phyloP scores from a whole-genome alignment of 1,140 invertebrate genomes.

The Drosophila tsacasi region DNA sequence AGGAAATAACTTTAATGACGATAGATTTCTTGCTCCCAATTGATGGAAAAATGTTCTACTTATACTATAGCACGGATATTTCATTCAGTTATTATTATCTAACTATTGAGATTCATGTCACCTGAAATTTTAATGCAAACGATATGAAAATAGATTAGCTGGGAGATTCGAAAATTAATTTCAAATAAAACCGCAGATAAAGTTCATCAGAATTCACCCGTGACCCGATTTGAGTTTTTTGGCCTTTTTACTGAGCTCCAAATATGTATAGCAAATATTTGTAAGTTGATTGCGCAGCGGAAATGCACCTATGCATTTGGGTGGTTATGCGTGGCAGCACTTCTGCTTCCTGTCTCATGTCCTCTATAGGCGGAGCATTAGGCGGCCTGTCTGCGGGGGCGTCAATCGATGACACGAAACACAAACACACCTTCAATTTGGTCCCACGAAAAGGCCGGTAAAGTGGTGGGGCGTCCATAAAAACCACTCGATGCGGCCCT shows the following conservation, averaged over 20 bases:
- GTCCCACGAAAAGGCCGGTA: conserved; percentile 3
- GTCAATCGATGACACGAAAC: conserved; percentile 39
- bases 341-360: conserved; percentile 39
- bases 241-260: conserved; percentile 3
- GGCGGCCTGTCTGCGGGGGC: background rate
- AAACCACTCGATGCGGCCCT: conserved; percentile 27
- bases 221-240: conserved; percentile 14
- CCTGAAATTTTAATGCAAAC: conserved; percentile 5
- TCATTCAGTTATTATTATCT: background rate
- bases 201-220: conserved; percentile 16
- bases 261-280: conserved; percentile 39
- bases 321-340: conserved; percentile 39
- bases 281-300: conserved; percentile 54
- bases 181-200: conserved; percentile 12
- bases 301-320: conserved; percentile 48
- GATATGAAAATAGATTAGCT: conserved; percentile 21
- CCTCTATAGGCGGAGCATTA: conserved; percentile 18
- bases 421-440: conserved; percentile 40
- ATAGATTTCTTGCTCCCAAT: no score
- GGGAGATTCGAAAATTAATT: conserved; percentile 20
- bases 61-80: background rate
- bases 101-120: background rate
- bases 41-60: no score
- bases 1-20: no score
- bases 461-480: conserved; percentile 10